A percentile compares a stretch with the other conserved stretches of the same genome.
These are phyloP conservation scores for Kobus ellipsiprymnus DNA, from an alignment of 2,113 vertebrate genomes.

Conservation along the genomic window DNA sequence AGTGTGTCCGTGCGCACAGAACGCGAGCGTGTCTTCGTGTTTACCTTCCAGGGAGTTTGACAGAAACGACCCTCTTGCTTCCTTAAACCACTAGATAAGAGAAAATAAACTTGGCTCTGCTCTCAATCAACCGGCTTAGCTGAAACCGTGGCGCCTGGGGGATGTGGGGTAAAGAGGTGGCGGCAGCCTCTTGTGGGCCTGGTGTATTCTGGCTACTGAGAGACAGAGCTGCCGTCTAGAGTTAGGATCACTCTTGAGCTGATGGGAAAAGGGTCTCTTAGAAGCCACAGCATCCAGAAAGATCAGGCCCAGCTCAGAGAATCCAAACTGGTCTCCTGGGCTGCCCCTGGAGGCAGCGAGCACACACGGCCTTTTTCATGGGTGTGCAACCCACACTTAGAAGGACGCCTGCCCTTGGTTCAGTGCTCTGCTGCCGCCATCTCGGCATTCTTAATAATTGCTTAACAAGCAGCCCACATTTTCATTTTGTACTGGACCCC, in stretches of 20 bases:
- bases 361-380: neutral
- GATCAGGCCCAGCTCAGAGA: neutral
- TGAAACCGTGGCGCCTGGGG: neutral
- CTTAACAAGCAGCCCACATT: neutral
- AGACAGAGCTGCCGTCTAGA: neutral
- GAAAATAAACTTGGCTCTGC: neutral
- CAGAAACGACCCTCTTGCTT: constrained; percentile 47
- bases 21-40: neutral
- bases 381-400: neutral
- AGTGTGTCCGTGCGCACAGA: constrained; percentile 39
- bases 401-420: neutral
- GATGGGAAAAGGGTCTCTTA: neutral
- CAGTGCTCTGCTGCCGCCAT: neutral
- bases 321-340: neutral
- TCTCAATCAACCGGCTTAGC: neutral
- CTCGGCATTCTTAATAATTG: neutral
- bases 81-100: constrained; percentile 42
- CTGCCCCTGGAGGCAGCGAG: neutral
- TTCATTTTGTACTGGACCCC: neutral
- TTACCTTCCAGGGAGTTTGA: constrained; percentile 45
- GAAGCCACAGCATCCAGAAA: neutral
- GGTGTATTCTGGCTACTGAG: neutral
- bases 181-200: neutral
- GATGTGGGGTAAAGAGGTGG: neutral
- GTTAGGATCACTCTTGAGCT: neutral